Percentiles rank a stretch among this genome's conserved stretches.
phyloP scores from a whole-genome alignment of 2,888 invertebrate genomes.

The Hetaerina titia region DNA sequence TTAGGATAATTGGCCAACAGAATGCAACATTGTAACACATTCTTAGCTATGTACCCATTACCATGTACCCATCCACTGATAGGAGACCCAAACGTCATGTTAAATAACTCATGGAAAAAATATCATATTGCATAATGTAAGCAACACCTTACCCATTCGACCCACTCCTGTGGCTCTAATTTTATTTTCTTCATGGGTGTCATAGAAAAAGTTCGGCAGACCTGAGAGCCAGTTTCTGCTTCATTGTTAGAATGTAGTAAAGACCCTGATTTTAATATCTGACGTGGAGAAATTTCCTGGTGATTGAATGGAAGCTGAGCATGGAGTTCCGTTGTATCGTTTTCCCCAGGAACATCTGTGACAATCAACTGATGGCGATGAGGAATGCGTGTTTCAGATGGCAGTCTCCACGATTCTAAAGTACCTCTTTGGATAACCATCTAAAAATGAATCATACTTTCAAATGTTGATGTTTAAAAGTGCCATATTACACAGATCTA shows the following conservation, averaged over 20 bases:
- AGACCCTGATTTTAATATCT: background rate
- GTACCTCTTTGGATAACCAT: constrained; percentile 49
- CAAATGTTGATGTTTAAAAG: background rate
- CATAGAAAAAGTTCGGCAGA: background rate
- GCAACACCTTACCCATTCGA: constrained; percentile 20
- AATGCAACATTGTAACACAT: no score
- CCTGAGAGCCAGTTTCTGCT: constrained; percentile 3
- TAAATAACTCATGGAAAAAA: background rate
- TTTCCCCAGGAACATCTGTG: background rate
- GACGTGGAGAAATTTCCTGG: background rate
- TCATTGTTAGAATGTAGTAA: background rate
- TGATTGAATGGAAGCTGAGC: constrained; percentile 11
- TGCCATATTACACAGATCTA: background rate
- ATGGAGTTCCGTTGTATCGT: background rate
- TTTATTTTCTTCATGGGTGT: constrained; percentile 44
- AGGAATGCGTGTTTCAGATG: constrained; percentile 23
- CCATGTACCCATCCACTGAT: no score
- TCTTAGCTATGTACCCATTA: no score
- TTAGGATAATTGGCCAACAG: no score
- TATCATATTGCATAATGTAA: background rate
- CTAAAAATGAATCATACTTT: background rate
- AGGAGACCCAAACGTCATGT: background rate
- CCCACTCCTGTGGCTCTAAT: constrained; percentile 56
- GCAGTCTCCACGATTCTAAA: constrained; percentile 15
- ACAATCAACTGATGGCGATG: constrained; percentile 27